Evolutionary conservation across 1,140 invertebrate species (phyloP).

Genomic region (Papilio glaucus): DNA sequence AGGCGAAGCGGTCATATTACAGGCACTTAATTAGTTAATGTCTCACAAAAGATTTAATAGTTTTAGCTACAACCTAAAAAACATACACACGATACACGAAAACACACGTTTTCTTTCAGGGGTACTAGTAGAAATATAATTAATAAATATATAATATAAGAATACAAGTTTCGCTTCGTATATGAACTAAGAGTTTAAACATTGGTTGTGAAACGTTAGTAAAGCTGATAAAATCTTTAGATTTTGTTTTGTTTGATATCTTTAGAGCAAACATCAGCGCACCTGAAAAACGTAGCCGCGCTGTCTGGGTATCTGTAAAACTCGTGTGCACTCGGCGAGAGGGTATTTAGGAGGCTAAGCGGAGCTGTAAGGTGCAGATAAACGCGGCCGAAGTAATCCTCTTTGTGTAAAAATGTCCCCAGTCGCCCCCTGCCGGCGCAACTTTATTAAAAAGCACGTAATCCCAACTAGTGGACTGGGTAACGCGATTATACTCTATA

Average conservation of each 20-base stretch:
- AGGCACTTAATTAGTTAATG: too few relatives aligned
- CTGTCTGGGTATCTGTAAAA: slow-evolving; percentile 55
- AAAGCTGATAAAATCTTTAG: background rate
- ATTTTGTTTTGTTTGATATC: slow-evolving; percentile 24
- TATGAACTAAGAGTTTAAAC: background rate
- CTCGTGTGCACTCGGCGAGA: slow-evolving; percentile 66
- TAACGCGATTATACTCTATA: slow-evolving; percentile 79
- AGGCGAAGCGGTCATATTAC: too few relatives aligned
- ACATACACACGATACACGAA: too few relatives aligned
- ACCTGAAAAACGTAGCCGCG: slow-evolving; percentile 35
- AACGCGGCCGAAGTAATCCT: slow-evolving; percentile 80
- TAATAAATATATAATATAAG: too few relatives aligned
- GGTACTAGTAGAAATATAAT: too few relatives aligned
- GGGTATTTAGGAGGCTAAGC: slow-evolving; percentile 78
- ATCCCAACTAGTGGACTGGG: slow-evolving; percentile 79
- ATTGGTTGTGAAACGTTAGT: background rate
- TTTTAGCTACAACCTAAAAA: too few relatives aligned
- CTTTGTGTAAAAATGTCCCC: slow-evolving; percentile 82
- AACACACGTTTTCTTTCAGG: too few relatives aligned
- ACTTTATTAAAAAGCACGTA: slow-evolving; percentile 82
- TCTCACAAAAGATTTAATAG: too few relatives aligned
- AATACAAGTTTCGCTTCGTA: too few relatives aligned
- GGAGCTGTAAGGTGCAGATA: slow-evolving; percentile 80
- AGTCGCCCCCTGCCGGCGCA: slow-evolving; percentile 69
- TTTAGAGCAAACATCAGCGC: slow-evolving; percentile 14